phyloP scores from a whole-genome alignment of 2,888 invertebrate species.

The Orthonychiurus folsomi region DNA sequence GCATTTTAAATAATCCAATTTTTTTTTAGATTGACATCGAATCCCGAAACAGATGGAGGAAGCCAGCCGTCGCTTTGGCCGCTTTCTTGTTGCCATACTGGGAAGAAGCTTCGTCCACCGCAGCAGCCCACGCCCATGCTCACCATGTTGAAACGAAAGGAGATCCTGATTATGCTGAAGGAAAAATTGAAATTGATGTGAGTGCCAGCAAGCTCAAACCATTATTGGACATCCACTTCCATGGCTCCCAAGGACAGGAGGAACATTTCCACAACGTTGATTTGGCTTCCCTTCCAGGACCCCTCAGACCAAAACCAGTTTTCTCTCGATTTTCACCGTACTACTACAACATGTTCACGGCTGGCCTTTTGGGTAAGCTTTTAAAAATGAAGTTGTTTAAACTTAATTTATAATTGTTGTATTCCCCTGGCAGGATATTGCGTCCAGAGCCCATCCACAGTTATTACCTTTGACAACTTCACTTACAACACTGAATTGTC shows the following conservation, averaged over 20 bases:
- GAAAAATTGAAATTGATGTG: conserved; percentile 31
- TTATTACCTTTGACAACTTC: conserved; percentile 40
- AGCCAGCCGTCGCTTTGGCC: conserved; percentile 34
- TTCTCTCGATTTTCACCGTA: conserved; percentile 36
- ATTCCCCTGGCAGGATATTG: conserved; percentile 38
- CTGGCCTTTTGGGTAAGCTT: conserved; percentile 34
- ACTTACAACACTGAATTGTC: conserved; percentile 38
- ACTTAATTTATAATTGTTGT: conserved; percentile 1
- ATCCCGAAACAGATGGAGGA: conserved; percentile 38
- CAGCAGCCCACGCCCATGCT: conserved; percentile 25
- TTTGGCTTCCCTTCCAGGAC: conserved; percentile 33
- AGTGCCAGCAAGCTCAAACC: conserved; percentile 30
- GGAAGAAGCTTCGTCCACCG: conserved; percentile 30
- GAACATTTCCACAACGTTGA: conserved; percentile 40
- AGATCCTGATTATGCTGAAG: conserved; percentile 29
- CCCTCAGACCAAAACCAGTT: conserved; percentile 31
- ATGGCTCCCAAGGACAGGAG: conserved; percentile 34
- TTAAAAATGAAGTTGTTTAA: neutral
- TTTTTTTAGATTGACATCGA: conserved; percentile 27
- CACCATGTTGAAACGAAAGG: conserved; percentile 28
- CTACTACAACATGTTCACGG: conserved; percentile 25
- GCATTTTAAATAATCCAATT: conserved; percentile 1
- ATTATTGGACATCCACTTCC: conserved; percentile 36
- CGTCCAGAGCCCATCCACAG: conserved; percentile 34
- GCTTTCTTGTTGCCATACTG: conserved; percentile 36